phyloP scores from a whole-genome alignment of 2,113 vertebrate species.

The Spheniscus mendiculus region DNA sequence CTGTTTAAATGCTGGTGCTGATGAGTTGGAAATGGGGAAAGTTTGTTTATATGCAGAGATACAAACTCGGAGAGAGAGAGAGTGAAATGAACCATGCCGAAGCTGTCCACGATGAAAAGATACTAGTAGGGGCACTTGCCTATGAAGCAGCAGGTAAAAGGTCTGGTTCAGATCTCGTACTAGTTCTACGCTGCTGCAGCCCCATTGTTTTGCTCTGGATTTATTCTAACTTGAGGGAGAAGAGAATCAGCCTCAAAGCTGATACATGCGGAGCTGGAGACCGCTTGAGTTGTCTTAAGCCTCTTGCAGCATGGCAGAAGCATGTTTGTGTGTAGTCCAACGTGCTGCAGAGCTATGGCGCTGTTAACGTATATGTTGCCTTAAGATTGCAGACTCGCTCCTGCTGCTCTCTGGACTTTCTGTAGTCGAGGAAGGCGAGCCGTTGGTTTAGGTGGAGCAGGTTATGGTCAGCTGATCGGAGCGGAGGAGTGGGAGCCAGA shows the following conservation, averaged over 20 bases:
- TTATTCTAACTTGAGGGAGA: neutral
- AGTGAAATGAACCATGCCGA: neutral
- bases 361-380: neutral
- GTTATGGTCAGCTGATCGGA: neutral
- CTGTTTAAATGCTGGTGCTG: conserved; percentile 34
- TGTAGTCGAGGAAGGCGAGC: neutral
- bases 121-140: neutral
- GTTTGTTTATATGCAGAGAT: neutral
- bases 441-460: neutral
- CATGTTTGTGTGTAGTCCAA: neutral
- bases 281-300: neutral
- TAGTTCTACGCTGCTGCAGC: neutral
- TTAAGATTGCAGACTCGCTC: neutral
- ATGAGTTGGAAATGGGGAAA: conserved; percentile 2
- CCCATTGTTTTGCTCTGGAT: neutral
- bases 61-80: neutral
- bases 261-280: neutral
- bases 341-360: neutral
- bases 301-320: neutral
- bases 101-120: neutral
- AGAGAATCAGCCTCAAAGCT: neutral
- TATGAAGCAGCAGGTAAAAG: neutral
- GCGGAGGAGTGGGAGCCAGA: neutral
- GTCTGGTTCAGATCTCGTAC: neutral
- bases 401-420: neutral